A percentile compares a stretch with the other conserved stretches of the same genome.
These are phyloP conservation scores for Gymnoscelis rufifasciata DNA, from an alignment of 2,888 invertebrate species.

Conservation along the genomic window DNA sequence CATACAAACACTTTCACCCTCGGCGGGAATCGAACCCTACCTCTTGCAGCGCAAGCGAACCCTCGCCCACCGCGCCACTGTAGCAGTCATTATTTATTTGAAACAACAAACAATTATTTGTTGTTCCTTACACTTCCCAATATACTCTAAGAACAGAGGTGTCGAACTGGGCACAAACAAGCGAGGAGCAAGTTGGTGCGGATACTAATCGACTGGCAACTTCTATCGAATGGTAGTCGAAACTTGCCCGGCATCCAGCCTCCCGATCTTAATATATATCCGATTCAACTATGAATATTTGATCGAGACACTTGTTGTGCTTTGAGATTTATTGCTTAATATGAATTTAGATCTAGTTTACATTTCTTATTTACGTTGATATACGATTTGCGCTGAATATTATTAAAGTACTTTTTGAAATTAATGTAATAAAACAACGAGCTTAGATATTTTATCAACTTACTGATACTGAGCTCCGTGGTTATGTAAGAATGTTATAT, in stretches of 20 bases:
- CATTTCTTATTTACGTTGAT: background rate
- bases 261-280: constrained; percentile 27
- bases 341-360: background rate
- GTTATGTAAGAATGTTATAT: too few species aligned
- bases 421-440: too few species aligned
- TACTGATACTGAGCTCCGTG: too few species aligned
- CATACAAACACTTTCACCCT: too few species aligned
- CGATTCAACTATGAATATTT: constrained; percentile 21
- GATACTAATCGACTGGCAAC: constrained; percentile 57
- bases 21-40: too few species aligned
- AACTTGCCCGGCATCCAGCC: constrained; percentile 42
- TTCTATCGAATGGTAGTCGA: constrained; percentile 63
- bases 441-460: too few species aligned
- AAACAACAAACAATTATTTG: too few species aligned
- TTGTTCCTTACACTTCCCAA: background rate
- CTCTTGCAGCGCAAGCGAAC: too few species aligned
- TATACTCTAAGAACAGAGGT: constrained; percentile 2
- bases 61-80: too few species aligned
- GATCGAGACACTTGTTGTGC: constrained; percentile 22
- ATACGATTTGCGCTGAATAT: background rate
- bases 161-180: constrained; percentile 23
- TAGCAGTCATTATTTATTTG: too few species aligned
- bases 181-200: constrained; percentile 51
- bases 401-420: background rate
- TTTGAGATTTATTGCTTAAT: constrained; percentile 3